phyloP scores from a whole-genome alignment of 2,888 invertebrate species.

The Caenorhabditis doughertyi region DNA sequence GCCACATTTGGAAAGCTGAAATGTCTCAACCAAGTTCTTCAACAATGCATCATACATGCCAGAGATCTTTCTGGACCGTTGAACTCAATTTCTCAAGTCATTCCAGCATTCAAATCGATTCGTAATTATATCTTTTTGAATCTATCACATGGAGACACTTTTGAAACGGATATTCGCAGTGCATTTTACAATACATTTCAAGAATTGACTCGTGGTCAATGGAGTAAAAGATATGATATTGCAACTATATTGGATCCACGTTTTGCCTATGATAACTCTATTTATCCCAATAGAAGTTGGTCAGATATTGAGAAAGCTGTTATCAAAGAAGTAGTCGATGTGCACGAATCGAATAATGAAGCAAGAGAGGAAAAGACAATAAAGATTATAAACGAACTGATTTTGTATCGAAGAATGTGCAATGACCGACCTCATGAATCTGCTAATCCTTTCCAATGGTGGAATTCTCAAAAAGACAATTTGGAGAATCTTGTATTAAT shows the following conservation, averaged over 20 bases:
- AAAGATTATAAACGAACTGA: too few relatives aligned
- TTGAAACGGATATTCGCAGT: neutral
- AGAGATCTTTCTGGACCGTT: neutral
- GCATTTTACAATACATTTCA: neutral
- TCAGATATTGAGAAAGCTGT: neutral
- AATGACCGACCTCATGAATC: neutral
- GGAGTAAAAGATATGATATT: neutral
- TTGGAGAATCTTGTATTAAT: neutral
- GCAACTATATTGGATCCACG: conserved; percentile 10
- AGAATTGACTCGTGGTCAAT: too few relatives aligned
- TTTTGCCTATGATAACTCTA: neutral
- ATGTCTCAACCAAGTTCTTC: conserved; percentile 16
- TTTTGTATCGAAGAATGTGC: too few relatives aligned
- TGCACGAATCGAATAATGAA: too few relatives aligned
- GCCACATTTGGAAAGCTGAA: conserved; percentile 6
- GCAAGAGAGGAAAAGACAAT: conserved; percentile 28
- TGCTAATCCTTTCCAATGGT: neutral
- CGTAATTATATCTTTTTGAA: neutral
- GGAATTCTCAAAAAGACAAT: too few relatives aligned
- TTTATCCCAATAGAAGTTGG: neutral
- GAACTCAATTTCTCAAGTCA: conserved; percentile 42
- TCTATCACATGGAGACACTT: neutral
- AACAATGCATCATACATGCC: conserved; percentile 5
- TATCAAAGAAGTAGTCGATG: neutral
- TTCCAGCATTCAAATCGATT: conserved; percentile 23